Conservation (phyloP, 1,140 invertebrate species). For the Geopemphigus sp. region DNA sequence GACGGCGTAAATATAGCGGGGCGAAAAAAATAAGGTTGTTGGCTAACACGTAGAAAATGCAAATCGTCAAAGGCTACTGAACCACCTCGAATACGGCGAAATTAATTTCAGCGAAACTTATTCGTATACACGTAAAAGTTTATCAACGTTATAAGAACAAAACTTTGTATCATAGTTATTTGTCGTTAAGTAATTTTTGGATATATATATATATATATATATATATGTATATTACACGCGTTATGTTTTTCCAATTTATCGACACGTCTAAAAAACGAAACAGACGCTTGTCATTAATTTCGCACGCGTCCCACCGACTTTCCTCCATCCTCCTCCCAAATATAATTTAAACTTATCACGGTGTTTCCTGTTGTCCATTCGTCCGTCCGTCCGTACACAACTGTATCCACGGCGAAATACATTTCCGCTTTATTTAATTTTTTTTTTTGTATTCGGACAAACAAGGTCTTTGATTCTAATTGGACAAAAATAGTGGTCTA, state of each 20-base stretch:
- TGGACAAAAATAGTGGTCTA: slow-evolving; percentile 15
- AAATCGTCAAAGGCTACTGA: slow-evolving; percentile 32
- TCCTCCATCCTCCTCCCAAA: too few species aligned
- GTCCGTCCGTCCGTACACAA: too few species aligned
- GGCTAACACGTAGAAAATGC: slow-evolving; percentile 26
- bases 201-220: too few species aligned
- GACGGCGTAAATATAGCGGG: not conserved
- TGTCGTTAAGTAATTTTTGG: too few species aligned
- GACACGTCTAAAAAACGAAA: too few species aligned
- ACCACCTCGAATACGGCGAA: slow-evolving; percentile 10
- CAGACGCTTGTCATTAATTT: not conserved
- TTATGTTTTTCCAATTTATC: too few species aligned
- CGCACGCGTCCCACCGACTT: not conserved
- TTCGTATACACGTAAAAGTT: not conserved
- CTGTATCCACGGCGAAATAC: not conserved
- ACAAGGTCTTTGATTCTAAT: slow-evolving; percentile 19
- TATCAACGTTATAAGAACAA: not conserved
- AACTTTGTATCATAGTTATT: too few species aligned
- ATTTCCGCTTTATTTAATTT: slow-evolving; percentile 15
- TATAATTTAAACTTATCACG: not conserved
- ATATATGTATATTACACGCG: too few species aligned
- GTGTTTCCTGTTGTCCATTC: slow-evolving; percentile 12
- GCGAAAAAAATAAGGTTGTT: not conserved
- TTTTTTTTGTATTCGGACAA: not conserved
- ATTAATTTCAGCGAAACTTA: not conserved